Percentiles rank a stretch among this genome's conserved stretches.
These are phyloP conservation scores for Etia nguti DNA, from an alignment of 2,113 vertebrate species.

Conservation along the genomic window DNA sequence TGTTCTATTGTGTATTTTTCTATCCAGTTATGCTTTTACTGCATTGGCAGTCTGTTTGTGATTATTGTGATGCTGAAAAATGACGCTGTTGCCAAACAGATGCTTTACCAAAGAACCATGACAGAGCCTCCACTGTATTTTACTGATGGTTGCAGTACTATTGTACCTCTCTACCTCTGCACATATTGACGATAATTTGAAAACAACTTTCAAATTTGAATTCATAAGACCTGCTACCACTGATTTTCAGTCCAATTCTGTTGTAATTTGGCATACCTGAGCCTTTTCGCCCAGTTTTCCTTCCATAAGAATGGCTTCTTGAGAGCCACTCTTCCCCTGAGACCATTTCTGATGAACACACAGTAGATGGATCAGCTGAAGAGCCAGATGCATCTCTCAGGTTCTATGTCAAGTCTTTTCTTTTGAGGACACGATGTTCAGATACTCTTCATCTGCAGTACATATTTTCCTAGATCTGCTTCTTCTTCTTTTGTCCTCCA, in stretches of 20 bases:
- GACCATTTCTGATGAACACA: not conserved
- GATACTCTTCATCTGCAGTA: not conserved
- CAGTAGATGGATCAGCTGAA: not conserved
- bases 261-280: not conserved
- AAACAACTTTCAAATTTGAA: not conserved
- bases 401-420: not conserved
- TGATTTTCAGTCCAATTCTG: not conserved
- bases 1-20: not conserved
- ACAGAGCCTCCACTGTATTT: not conserved
- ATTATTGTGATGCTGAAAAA: not conserved
- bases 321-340: not conserved
- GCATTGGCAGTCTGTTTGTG: not conserved
- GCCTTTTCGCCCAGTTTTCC: fast-evolving
- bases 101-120: not conserved
- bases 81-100: not conserved
- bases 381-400: not conserved
- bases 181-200: not conserved
- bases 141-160: not conserved
- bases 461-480: not conserved
- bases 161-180: not conserved
- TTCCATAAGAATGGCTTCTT: not conserved
- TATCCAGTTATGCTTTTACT: not conserved
- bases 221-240: not conserved
- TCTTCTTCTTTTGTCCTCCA: not conserved
- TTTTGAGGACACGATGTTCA: not conserved